A percentile compares a stretch with the other conserved stretches of the same genome.
phyloP scores from a whole-genome alignment of 2,797 vertebrate species.

The Lepilemur ruficaudatus region DNA sequence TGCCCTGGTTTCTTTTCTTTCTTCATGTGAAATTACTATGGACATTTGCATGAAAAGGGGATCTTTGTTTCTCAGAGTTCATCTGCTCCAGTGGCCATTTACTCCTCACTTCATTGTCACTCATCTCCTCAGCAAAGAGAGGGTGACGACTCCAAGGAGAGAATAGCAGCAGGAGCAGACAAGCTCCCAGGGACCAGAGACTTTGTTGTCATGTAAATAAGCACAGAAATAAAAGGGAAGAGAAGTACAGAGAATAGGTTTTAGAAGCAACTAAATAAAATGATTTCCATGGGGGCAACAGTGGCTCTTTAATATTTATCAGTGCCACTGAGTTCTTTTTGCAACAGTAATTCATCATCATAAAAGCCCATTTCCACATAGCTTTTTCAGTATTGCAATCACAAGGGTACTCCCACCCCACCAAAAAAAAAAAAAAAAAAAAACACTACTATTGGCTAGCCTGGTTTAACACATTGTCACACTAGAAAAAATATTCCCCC shows the following conservation, averaged over 20 bases:
- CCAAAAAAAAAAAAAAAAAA: neutral
- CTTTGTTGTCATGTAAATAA: slow-evolving; percentile 67
- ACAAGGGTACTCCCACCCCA: neutral
- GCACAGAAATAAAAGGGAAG: slow-evolving; percentile 54
- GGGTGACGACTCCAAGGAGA: slow-evolving; percentile 26
- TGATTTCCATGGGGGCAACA: slow-evolving; percentile 19
- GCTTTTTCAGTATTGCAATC: neutral
- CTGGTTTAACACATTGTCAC: neutral
- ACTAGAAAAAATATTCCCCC: too few relatives aligned
- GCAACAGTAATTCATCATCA: slow-evolving; percentile 44
- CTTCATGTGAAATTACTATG: slow-evolving; percentile 57
- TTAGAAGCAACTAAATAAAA: slow-evolving; percentile 51
- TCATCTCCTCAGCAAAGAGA: slow-evolving; percentile 37
- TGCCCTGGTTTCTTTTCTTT: slow-evolving; percentile 55
- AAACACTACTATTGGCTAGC: neutral
- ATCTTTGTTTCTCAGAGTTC: slow-evolving; percentile 66
- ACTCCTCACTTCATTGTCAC: slow-evolving; percentile 69
- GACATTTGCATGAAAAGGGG: slow-evolving; percentile 70
- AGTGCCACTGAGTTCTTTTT: slow-evolving; percentile 24
- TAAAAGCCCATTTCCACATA: slow-evolving; percentile 5
- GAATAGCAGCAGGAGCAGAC: slow-evolving; percentile 6
- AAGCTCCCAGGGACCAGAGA: neutral
- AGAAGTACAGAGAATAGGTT: slow-evolving; percentile 43
- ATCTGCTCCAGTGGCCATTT: slow-evolving; percentile 65
- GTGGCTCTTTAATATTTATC: slow-evolving; percentile 65